Evolutionary conservation across 2,888 invertebrate genomes (phyloP), one percentile per base, ranked within the genome.

Genomic region (Gastracanthus pulcherrimus): DNA sequence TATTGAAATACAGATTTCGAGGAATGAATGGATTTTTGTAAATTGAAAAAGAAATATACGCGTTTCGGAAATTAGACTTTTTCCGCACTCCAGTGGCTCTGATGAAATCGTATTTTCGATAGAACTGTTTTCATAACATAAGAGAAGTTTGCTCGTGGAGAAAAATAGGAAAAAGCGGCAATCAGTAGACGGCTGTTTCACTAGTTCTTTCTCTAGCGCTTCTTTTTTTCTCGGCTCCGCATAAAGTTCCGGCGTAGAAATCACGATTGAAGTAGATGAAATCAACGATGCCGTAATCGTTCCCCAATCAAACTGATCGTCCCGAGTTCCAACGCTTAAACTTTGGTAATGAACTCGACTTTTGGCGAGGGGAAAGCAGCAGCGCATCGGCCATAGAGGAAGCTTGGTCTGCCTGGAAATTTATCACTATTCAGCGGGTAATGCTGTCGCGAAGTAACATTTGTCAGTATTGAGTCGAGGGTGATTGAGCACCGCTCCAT

Each of bases 331-430:
- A 77, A 26, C 74, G 77, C 55, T 80, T 82, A 70, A 83, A 83
- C 83, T 83, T 83, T 62, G 66, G 77, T 82, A 82, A 82, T 82
- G 82, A 83, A 83, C 77, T 82, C 64, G 64, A 76, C 79, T 80
- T 82, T 80, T 36, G 69, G 70, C n/a, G n/a, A n/a, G n/a, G 67
- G 7, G 34, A 64, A 70, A 31, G 60, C 71, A 45, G 75, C 48
- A 41, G 64, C 26, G n/a, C 51, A 38, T 41, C 16, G 31, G n/a
- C 41, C 69, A 58, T 48, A 70, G 60, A 38, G 45, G 66, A 80
- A 66, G 75, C 76, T 71, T 16, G 34, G 36, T 55, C 75, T 69
- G 38, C 58, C 75, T 41, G 41, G 38, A 82, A 83, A 83, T 79
- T 82, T 74, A 83, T 83, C 81, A 74, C 83, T 80, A 83, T 81